These are phyloP conservation scores for Taurulus bubalis DNA, from an alignment of 2,113 vertebrate species.

Conservation along the genomic window DNA sequence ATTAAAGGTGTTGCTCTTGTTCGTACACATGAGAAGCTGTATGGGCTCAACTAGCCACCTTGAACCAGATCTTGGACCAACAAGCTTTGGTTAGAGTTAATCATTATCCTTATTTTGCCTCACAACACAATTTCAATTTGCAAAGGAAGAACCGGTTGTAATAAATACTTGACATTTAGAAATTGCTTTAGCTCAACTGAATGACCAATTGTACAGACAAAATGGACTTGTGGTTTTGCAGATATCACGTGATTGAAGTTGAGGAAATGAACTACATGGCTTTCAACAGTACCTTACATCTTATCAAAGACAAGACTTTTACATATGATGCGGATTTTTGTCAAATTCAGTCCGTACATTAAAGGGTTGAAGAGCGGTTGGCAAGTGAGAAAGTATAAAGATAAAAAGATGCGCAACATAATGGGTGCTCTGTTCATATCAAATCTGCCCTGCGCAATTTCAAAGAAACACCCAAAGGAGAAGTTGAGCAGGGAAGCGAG, in stretches of 20 bases:
- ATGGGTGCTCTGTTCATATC: neutral
- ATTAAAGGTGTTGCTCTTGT: too few relatives aligned
- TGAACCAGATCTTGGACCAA: too few relatives aligned
- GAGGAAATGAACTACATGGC: neutral
- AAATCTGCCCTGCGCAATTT: neutral
- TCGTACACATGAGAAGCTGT: too few relatives aligned
- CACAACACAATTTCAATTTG: too few relatives aligned
- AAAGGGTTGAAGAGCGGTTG: conserved; percentile 5
- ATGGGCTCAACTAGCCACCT: too few relatives aligned
- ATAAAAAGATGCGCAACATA: neutral
- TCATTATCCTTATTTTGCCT: too few relatives aligned
- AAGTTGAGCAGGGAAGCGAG: conserved; percentile 46
- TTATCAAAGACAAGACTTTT: neutral
- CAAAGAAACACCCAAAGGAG: neutral
- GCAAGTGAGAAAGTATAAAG: neutral
- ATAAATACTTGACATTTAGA: too few relatives aligned
- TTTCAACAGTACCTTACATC: neutral
- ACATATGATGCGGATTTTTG: neutral
- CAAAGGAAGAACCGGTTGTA: too few relatives aligned
- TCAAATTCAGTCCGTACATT: conserved; percentile 1
- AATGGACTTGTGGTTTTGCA: too few relatives aligned
- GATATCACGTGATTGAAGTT: neutral
- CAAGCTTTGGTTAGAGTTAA: too few relatives aligned
- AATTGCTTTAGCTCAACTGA: too few relatives aligned
- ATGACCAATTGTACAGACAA: too few relatives aligned